Conservation (phyloP, 2,113 vertebrate genomes). For the Lichenostomus cassidix region DNA sequence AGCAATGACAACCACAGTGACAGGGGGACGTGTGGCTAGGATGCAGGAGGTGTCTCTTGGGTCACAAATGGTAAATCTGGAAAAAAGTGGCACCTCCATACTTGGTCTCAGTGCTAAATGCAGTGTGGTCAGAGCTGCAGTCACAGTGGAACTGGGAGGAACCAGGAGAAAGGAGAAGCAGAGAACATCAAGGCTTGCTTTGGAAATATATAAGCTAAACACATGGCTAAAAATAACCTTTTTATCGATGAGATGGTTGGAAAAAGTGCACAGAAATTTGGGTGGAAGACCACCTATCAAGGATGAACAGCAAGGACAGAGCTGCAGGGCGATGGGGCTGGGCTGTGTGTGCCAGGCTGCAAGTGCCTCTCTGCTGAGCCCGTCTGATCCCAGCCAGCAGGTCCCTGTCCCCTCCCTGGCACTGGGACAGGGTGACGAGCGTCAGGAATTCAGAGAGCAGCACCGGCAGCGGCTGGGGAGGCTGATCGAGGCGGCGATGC, state of each 20-base stretch:
- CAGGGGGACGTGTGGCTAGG: neutral
- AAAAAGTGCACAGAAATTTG: neutral
- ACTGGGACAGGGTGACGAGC: neutral
- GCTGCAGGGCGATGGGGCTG: neutral
- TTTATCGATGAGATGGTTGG: neutral
- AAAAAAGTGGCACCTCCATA: neutral
- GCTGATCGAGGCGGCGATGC: neutral
- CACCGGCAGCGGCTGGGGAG: neutral
- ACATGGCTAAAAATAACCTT: neutral
- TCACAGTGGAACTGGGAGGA: neutral
- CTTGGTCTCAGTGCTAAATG: neutral
- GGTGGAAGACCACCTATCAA: accelerated
- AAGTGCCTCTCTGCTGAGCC: neutral
- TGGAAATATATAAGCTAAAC: neutral
- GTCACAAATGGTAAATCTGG: neutral
- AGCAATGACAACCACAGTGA: neutral
- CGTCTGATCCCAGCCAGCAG: neutral
- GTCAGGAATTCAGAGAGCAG: neutral
- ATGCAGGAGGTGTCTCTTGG: neutral
- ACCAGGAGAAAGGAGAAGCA: neutral
- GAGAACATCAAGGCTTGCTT: neutral
- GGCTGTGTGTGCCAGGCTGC: neutral
- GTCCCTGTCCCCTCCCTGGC: neutral
- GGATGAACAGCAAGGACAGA: neutral
- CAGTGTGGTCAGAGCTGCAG: neutral